Evolutionary conservation across 1,140 invertebrate genomes (phyloP).

Genomic region (Homalodisca vitripennis): DNA sequence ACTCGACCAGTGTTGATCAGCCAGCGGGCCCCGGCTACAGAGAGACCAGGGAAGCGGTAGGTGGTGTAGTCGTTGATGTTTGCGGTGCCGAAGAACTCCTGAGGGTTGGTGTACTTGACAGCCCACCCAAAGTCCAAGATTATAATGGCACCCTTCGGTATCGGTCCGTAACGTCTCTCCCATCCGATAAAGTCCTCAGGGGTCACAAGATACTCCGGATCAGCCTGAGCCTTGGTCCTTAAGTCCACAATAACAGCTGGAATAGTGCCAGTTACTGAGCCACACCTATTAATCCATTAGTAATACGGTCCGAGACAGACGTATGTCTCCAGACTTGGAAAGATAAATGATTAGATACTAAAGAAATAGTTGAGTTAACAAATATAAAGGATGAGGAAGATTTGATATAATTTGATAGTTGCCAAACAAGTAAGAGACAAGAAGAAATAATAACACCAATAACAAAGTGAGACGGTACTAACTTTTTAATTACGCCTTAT

Average conservation of each 20-base stretch:
- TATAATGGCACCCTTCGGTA: conserved; percentile 47
- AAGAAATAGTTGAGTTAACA: too few relatives aligned
- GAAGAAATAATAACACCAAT: too few relatives aligned
- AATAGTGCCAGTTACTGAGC: too few relatives aligned
- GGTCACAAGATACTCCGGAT: conserved; percentile 43
- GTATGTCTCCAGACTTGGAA: too few relatives aligned
- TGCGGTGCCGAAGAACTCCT: conserved; percentile 42
- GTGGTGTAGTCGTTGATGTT: neutral
- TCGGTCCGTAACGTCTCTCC: conserved; percentile 49
- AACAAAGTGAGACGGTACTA: too few relatives aligned
- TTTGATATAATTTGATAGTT: too few relatives aligned
- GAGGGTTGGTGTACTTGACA: conserved; percentile 38
- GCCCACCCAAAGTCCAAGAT: conserved; percentile 41
- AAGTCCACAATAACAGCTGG: conserved; percentile 58
- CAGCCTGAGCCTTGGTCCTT: conserved; percentile 46
- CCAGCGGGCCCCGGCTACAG: conserved; percentile 52
- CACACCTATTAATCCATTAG: too few relatives aligned
- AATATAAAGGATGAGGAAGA: too few relatives aligned
- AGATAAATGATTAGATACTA: too few relatives aligned
- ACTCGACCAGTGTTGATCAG: conserved; percentile 55
- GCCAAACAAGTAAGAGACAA: too few relatives aligned
- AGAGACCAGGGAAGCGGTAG: conserved; percentile 47
- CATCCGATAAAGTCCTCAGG: conserved; percentile 40
- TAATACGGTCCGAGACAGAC: too few relatives aligned
- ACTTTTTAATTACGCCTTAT: too few relatives aligned